Conservation (phyloP, 2,797 vertebrate genomes). For the Choloepus didactylus region DNA sequence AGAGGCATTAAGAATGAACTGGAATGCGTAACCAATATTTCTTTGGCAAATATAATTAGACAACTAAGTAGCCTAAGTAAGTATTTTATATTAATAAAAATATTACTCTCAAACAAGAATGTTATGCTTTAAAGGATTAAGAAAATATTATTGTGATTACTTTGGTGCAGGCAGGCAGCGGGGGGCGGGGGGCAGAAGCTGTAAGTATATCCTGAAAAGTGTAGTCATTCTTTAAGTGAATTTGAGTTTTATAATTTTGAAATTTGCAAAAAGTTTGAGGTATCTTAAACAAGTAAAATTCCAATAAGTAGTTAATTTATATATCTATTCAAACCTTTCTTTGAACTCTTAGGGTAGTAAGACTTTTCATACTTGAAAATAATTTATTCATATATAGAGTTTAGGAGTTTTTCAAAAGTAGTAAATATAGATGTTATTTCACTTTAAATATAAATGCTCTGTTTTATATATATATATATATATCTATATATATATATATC, state of each 20-base stretch:
- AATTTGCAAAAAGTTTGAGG: not conserved
- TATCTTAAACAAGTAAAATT: not conserved
- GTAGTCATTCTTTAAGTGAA: conserved; percentile 51
- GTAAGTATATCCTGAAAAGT: conserved; percentile 29
- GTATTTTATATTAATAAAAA: conserved; percentile 84
- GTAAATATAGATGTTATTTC: not conserved
- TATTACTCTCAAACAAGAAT: conserved; percentile 55
- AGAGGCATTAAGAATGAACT: conserved; percentile 97
- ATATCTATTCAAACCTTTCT: not conserved
- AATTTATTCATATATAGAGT: not conserved
- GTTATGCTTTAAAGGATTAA: conserved; percentile 37
- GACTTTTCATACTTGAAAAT: not conserved
- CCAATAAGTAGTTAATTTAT: not conserved
- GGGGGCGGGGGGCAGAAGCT: too few relatives aligned
- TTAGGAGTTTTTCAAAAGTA: not conserved
- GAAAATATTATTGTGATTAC: conserved; percentile 21
- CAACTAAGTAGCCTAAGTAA: conserved; percentile 99
- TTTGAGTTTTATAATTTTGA: conserved; percentile 48
- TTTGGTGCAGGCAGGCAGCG: not conserved
- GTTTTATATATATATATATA: not conserved
- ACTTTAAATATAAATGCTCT: not conserved
- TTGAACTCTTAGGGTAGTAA: conserved; percentile 46
- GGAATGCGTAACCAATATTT: conserved; percentile 99
- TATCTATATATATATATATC: not conserved
- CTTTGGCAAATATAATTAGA: conserved; percentile 98